Conservation (phyloP, 2,113 vertebrate species). For the Mirza zaza region DNA sequence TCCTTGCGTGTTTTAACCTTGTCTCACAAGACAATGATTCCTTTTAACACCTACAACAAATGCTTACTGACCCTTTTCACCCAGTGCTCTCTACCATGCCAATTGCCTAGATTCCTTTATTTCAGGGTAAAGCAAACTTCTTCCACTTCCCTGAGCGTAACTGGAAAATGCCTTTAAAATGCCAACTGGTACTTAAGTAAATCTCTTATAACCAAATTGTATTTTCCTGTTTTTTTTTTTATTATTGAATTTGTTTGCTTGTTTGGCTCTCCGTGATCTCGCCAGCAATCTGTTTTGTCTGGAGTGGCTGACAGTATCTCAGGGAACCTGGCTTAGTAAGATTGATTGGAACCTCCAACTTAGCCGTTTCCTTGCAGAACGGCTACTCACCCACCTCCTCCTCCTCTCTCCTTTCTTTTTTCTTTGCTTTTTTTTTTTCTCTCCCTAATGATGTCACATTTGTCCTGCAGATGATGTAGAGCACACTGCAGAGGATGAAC, state of each 20-base stretch:
- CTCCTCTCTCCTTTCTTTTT: not conserved
- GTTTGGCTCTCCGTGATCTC: slow-evolving; percentile 68
- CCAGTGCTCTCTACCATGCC: not conserved
- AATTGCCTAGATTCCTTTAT: slow-evolving; percentile 33
- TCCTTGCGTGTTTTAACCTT: slow-evolving; percentile 9
- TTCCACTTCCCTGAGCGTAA: not conserved
- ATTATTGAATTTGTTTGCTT: not conserved
- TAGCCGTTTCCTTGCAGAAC: slow-evolving; percentile 92
- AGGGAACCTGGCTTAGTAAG: slow-evolving; percentile 85
- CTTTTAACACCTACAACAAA: slow-evolving; percentile 43
- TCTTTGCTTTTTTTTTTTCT: not conserved
- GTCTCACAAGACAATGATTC: slow-evolving; percentile 34
- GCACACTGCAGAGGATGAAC: slow-evolving; percentile 84
- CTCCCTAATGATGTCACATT: slow-evolving; percentile 95
- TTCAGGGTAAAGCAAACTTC: slow-evolving; percentile 37
- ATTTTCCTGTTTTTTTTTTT: not conserved
- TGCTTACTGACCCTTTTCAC: slow-evolving; percentile 36
- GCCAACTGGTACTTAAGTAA: not conserved
- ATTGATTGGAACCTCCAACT: slow-evolving; percentile 93
- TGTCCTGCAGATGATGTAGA: slow-evolving; percentile 92
- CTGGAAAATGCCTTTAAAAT: slow-evolving; percentile 29
- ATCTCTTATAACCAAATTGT: slow-evolving; percentile 54
- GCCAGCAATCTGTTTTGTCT: slow-evolving; percentile 86
- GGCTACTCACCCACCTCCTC: slow-evolving; percentile 81
- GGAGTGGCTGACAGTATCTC: slow-evolving; percentile 88